A percentile compares a stretch with the other conserved stretches of the same genome.
These are phyloP conservation scores for Premnoplex brunnescens DNA, from an alignment of 2,797 vertebrate species.

Conservation along the genomic window DNA sequence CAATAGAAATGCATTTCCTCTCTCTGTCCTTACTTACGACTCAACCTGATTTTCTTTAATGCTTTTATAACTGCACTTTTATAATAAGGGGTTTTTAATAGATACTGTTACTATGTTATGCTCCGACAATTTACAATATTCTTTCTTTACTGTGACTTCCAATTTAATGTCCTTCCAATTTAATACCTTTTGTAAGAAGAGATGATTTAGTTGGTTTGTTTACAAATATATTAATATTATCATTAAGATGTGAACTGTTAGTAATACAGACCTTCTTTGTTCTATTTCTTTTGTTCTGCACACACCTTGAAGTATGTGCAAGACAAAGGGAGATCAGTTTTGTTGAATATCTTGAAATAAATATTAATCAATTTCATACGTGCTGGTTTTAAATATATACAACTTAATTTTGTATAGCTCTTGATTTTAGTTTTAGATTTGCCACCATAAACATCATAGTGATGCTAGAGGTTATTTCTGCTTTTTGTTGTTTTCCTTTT, in stretches of 20 bases:
- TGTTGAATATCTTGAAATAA: background rate
- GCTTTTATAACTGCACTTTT: background rate
- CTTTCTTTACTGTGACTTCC: background rate
- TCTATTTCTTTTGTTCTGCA: background rate
- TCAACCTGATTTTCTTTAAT: background rate
- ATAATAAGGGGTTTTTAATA: background rate
- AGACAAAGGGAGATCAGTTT: background rate
- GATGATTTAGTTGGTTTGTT: background rate
- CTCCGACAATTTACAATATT: background rate
- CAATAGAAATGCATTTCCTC: background rate
- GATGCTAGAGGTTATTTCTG: background rate
- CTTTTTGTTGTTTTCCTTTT: background rate
- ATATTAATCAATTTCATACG: rapidly evolving
- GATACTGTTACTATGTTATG: background rate
- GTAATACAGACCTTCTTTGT: background rate
- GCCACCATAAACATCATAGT: background rate
- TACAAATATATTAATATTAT: background rate
- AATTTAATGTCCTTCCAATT: background rate
- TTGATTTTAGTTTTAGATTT: background rate
- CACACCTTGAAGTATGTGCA: background rate
- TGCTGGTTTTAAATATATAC: background rate
- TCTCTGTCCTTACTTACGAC: background rate
- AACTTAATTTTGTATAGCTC: background rate
- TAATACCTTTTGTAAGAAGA: background rate
- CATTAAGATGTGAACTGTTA: background rate